Evolutionary conservation across 2,888 invertebrate species (phyloP).

Genomic region (Scrobipalpa atriplicella): DNA sequence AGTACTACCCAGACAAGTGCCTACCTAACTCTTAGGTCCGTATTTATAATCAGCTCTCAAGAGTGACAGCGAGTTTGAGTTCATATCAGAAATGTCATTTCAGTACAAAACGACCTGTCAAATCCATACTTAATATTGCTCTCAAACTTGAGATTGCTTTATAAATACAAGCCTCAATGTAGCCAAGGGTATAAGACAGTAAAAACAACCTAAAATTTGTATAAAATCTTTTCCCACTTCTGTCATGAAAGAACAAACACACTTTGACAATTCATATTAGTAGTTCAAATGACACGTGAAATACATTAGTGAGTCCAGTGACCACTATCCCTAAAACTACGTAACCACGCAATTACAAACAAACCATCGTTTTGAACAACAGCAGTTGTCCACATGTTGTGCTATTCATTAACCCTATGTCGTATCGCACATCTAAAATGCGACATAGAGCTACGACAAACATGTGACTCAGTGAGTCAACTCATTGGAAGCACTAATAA

Average conservation of each 20-base stretch:
- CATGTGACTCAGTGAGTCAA: conserved; percentile 24
- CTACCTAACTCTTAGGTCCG: too few relatives aligned
- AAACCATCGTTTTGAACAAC: conserved; percentile 62
- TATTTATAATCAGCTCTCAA: too few relatives aligned
- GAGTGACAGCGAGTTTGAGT: too few relatives aligned
- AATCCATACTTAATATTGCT: too few relatives aligned
- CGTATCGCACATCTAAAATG: conserved; percentile 77
- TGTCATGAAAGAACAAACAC: not conserved
- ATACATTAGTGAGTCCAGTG: not conserved
- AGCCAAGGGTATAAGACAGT: too few relatives aligned
- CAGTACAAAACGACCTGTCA: too few relatives aligned
- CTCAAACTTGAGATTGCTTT: too few relatives aligned
- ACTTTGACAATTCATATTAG: not conserved
- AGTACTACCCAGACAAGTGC: too few relatives aligned
- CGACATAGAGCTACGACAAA: conserved; percentile 31
- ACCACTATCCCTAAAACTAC: conserved; percentile 23
- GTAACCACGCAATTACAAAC: conserved; percentile 63
- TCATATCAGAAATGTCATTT: too few relatives aligned
- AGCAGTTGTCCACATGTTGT: conserved; percentile 74
- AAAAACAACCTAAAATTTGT: too few relatives aligned
- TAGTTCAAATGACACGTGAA: not conserved
- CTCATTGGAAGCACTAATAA: not conserved
- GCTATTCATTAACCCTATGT: conserved; percentile 71
- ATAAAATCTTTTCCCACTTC: too few relatives aligned
- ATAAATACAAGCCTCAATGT: too few relatives aligned